Evolutionary conservation across 2,888 invertebrate genomes (phyloP), one percentile per base, ranked within the genome.

Genomic region (Neuroscelio doddi): DNA sequence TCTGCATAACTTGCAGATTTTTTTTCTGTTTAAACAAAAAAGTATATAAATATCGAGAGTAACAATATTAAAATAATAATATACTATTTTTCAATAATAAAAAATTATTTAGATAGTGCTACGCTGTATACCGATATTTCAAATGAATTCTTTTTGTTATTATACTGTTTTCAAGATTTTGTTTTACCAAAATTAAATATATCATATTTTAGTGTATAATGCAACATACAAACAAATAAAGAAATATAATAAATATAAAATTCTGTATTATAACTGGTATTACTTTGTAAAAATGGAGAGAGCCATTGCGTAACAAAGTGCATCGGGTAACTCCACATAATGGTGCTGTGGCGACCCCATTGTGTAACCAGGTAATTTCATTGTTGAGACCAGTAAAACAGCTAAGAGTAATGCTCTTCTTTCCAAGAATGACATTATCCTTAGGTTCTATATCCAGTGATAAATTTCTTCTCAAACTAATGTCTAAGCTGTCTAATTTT

Each of bases 201-300:
- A 21, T 5, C 2, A 21, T 21, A 21, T 21, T 2, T 5, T 21
- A 3, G 21, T 21, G 5, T 21, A 5, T 21, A 21, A 3, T 21
- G 5, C 5, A 21, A 21, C 16, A 17, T 39, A 16, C 36, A 36
- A n/a, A 34, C 9, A 12, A 36, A 16, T 26, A 27, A 12, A 21
- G 21, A n/a, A 15, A 15, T 29, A 9, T 39, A 26, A 27, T 34
- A 26, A 3, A 3, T 12, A 10, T 32, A n/a, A 32, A 36, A 14
- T 36, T 7, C 4, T 30, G 8, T 32, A 41, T 21, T 24, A 14
- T 10, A 26, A 32, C 42, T 36, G 30, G n/a, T 14, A 30, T 30
- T 73, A 82, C 83, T 78, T 80, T 83, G 59, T 70, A 74, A 70
- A 82, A 73, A 44, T 78, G 79, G 52, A 83, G 78, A 62, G 80